Evolutionary conservation across 2,113 vertebrate species (phyloP).

Genomic region (Strigops habroptila): DNA sequence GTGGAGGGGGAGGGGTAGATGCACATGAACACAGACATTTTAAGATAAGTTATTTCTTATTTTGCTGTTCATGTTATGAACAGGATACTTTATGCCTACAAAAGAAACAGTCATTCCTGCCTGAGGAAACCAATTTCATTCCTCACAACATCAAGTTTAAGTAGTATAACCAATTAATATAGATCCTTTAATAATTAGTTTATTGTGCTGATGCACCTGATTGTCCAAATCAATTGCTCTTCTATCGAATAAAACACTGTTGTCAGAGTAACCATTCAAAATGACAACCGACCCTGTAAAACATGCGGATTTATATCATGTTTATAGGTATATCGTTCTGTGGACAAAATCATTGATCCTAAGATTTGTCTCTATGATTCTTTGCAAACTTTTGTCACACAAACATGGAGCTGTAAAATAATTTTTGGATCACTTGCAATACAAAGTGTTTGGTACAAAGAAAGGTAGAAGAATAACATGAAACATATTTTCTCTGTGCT

Average conservation of each 20-base stretch:
- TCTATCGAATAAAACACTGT: slow-evolving; percentile 6
- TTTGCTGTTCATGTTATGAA: not conserved
- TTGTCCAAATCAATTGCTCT: slow-evolving; percentile 54
- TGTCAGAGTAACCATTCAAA: not conserved
- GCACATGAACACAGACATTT: not conserved
- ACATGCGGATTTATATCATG: not conserved
- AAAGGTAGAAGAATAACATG: not conserved
- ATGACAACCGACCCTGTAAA: not conserved
- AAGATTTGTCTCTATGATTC: not conserved
- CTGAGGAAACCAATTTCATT: not conserved
- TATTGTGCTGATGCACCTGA: slow-evolving; percentile 37
- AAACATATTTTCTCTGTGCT: not conserved
- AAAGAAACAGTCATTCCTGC: not conserved
- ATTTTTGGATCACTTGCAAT: not conserved
- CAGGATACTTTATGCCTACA: not conserved
- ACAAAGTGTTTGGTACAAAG: not conserved
- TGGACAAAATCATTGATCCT: not conserved
- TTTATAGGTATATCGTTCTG: slow-evolving; percentile 42
- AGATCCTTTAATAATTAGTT: slow-evolving; percentile 50
- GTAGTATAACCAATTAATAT: slow-evolving; percentile 25
- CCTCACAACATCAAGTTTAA: slow-evolving; percentile 30
- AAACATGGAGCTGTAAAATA: not conserved
- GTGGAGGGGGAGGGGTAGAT: not conserved
- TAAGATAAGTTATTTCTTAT: not conserved
- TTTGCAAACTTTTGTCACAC: not conserved